These are phyloP conservation scores for Anagyrus pseudococci DNA, from an alignment of 2,888 invertebrate genomes.

Conservation along the genomic window DNA sequence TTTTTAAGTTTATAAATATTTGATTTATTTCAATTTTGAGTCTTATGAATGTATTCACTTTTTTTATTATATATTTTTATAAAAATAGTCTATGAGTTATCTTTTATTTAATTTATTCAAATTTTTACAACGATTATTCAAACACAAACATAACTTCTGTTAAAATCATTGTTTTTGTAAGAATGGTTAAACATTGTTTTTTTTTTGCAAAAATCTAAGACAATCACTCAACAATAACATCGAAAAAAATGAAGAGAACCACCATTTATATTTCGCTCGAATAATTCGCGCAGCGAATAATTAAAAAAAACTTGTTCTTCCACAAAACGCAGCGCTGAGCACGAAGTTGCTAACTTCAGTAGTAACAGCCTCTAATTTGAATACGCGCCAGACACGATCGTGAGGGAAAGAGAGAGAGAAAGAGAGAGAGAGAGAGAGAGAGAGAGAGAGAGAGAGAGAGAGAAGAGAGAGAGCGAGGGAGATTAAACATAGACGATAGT, in stretches of 20 bases:
- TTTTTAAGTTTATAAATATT: background rate
- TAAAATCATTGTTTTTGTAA: too few species aligned
- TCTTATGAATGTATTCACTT: background rate
- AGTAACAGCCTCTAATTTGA: constrained; percentile 32
- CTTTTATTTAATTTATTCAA: background rate
- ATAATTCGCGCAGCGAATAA: background rate
- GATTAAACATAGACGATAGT: background rate
- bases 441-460: constrained; percentile 9
- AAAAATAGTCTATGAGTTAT: background rate
- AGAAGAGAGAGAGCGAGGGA: background rate
- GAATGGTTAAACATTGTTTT: too few species aligned
- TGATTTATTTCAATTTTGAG: background rate
- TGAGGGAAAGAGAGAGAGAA: background rate
- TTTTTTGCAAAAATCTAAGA: background rate
- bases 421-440: background rate
- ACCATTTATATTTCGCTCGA: background rate
- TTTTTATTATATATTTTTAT: background rate
- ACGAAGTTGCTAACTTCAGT: background rate
- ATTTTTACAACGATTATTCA: too few species aligned
- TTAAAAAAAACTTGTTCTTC: background rate
- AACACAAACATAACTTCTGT: too few species aligned
- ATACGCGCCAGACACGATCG: constrained; percentile 24
- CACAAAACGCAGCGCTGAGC: background rate
- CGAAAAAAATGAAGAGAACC: background rate
- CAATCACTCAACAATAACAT: background rate